These are phyloP conservation scores for Fopius arisanus DNA, from an alignment of 1,140 invertebrate species.

Conservation along the genomic window DNA sequence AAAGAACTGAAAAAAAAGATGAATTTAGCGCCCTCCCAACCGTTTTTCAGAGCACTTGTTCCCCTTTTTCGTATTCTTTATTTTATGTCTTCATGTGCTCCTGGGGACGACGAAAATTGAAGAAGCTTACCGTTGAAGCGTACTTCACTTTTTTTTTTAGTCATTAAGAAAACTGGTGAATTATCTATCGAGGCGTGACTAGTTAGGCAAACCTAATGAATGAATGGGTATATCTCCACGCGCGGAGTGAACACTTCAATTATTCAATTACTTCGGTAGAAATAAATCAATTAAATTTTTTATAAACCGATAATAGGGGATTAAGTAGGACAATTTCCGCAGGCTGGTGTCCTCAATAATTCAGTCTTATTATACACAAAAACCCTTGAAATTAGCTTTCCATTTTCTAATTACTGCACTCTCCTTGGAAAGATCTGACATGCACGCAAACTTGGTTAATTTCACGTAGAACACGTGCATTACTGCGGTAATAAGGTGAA, in stretches of 20 bases:
- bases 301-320: too few relatives aligned
- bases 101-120: not conserved
- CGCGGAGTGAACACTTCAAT: not conserved
- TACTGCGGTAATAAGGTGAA: not conserved
- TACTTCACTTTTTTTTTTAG: not conserved
- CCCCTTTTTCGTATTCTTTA: not conserved
- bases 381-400: not conserved
- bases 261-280: not conserved
- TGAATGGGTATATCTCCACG: too few relatives aligned
- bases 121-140: not conserved
- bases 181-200: not conserved
- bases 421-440: not conserved
- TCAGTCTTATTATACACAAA: not conserved
- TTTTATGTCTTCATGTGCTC: not conserved
- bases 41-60: slow-evolving; percentile 2
- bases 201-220: not conserved
- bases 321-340: not conserved
- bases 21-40: slow-evolving; percentile 23
- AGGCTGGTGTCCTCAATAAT: too few relatives aligned
- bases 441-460: slow-evolving; percentile 20
- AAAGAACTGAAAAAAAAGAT: not conserved
- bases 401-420: not conserved
- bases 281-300: not conserved
- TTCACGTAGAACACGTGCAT: slow-evolving; percentile 7
- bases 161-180: not conserved